Evolutionary conservation across 2,797 vertebrate genomes (phyloP).

Genomic region (Leptoclinus maculatus): DNA sequence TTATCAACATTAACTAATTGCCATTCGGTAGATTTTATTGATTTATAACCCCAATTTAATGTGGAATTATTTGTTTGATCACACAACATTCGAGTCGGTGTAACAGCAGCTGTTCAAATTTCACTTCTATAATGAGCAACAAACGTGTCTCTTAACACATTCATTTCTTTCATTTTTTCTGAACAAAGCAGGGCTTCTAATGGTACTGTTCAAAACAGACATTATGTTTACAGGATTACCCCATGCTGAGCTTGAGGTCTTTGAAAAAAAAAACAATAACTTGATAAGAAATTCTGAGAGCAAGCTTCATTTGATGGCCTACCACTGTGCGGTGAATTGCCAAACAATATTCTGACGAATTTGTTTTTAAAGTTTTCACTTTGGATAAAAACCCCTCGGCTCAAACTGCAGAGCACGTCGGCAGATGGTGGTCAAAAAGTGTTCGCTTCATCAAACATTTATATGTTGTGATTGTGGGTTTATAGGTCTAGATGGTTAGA

Average conservation of each 20-base stretch:
- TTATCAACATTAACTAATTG: conserved; percentile 69
- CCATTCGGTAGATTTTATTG: conserved; percentile 65
- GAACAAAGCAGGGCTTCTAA: conserved; percentile 26
- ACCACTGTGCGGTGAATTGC: conserved; percentile 32
- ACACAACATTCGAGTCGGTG: conserved; percentile 8
- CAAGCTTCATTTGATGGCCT: conserved; percentile 23
- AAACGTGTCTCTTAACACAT: conserved; percentile 13
- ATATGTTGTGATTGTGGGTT: conserved; percentile 4
- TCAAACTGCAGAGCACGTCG: not conserved
- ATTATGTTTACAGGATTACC: conserved; percentile 38
- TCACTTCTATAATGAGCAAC: conserved; percentile 17
- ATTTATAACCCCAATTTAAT: conserved; percentile 66
- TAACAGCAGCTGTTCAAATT: conserved; percentile 31
- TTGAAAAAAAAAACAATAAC: conserved; percentile 25
- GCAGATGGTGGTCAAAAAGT: conserved; percentile 10
- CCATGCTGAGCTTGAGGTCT: conserved; percentile 35
- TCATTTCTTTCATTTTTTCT: not conserved
- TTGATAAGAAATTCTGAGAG: conserved; percentile 32
- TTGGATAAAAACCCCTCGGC: conserved; percentile 22
- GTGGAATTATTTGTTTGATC: conserved; percentile 59
- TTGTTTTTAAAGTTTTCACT: conserved; percentile 45
- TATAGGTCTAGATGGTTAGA: conserved; percentile 2
- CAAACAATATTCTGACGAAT: conserved; percentile 44
- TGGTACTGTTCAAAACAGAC: conserved; percentile 24
- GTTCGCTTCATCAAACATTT: conserved; percentile 43